A percentile compares a stretch with the other conserved stretches of the same genome.
phyloP scores from a whole-genome alignment of 2,888 invertebrate genomes.

The Cordilura impudica region DNA sequence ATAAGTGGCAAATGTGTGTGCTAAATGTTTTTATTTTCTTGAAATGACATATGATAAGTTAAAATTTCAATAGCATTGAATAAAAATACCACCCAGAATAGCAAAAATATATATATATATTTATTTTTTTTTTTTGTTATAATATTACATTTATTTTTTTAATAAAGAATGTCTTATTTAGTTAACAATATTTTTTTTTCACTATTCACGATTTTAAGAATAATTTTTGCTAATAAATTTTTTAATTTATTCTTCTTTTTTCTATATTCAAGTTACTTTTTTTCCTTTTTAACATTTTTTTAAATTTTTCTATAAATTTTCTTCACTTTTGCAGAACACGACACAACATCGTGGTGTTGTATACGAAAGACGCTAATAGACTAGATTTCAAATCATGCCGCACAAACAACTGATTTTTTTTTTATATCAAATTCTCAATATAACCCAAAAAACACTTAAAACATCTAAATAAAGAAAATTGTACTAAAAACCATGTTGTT shows the following conservation, averaged over 20 bases:
- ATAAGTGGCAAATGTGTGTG: constrained; percentile 32
- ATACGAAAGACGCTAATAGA: constrained; percentile 64
- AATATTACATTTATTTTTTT: neutral
- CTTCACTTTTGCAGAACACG: constrained; percentile 60
- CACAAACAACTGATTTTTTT: constrained; percentile 60
- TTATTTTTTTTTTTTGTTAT: neutral
- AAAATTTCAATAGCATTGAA: neutral
- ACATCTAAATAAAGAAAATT: constrained; percentile 20
- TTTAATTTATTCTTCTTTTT: constrained; percentile 3
- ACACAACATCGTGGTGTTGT: constrained; percentile 63
- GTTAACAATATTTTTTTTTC: neutral
- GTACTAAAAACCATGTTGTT: constrained; percentile 46
- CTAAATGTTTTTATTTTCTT: constrained; percentile 50
- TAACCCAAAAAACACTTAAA: constrained; percentile 26
- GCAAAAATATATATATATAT: neutral
- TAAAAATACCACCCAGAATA: constrained; percentile 26
- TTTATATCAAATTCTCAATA: constrained; percentile 11
- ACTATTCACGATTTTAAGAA: neutral
- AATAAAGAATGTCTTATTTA: neutral
- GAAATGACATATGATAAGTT: constrained; percentile 42
- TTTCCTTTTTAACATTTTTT: constrained; percentile 5
- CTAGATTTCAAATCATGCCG: constrained; percentile 63
- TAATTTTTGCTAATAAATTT: neutral
- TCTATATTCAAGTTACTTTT: neutral
- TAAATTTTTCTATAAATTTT: constrained; percentile 3